Evolutionary conservation across 1,140 invertebrate species (phyloP).

Genomic region (Trichoplusia ni): DNA sequence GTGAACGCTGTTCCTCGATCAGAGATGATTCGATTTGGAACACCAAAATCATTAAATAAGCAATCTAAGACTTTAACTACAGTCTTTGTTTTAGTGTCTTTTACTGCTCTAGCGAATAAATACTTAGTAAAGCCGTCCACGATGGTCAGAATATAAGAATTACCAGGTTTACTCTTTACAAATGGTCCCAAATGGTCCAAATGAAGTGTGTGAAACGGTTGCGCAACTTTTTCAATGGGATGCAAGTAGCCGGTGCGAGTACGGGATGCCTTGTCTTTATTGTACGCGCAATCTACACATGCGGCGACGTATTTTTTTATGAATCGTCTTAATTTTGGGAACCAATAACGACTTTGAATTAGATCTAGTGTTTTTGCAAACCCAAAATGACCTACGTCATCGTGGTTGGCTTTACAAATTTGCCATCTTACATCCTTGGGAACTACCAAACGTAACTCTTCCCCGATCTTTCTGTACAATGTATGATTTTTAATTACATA

Average conservation of each 20-base stretch:
- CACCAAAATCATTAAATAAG: slow-evolving; percentile 40
- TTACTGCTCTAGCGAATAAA: slow-evolving; percentile 34
- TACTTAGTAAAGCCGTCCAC: slow-evolving; percentile 47
- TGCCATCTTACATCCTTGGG: slow-evolving; percentile 35
- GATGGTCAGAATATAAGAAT: slow-evolving; percentile 36
- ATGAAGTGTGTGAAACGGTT: slow-evolving; percentile 42
- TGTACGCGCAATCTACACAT: slow-evolving; percentile 47
- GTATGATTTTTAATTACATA: slow-evolving; percentile 35
- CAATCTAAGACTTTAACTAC: slow-evolving; percentile 35
- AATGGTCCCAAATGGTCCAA: slow-evolving; percentile 34
- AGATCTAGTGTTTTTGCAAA: slow-evolving; percentile 39
- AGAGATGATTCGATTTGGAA: slow-evolving; percentile 35
- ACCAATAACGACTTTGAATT: slow-evolving; percentile 43
- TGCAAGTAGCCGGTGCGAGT: slow-evolving; percentile 32
- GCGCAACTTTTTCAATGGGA: slow-evolving; percentile 33
- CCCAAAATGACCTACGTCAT: slow-evolving; percentile 45
- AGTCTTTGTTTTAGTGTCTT: slow-evolving; percentile 40
- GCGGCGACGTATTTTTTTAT: slow-evolving; percentile 44
- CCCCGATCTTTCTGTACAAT: slow-evolving; percentile 25
- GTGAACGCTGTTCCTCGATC: slow-evolving; percentile 43
- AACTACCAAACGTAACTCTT: slow-evolving; percentile 30
- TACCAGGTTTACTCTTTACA: slow-evolving; percentile 30
- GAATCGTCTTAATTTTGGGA: slow-evolving; percentile 42
- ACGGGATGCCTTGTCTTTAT: slow-evolving; percentile 34
- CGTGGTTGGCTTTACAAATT: slow-evolving; percentile 38